Evolutionary conservation across 2,888 invertebrate species (phyloP), one percentile per base, ranked within the genome.

Genomic region (Drosophila neutralis): DNA sequence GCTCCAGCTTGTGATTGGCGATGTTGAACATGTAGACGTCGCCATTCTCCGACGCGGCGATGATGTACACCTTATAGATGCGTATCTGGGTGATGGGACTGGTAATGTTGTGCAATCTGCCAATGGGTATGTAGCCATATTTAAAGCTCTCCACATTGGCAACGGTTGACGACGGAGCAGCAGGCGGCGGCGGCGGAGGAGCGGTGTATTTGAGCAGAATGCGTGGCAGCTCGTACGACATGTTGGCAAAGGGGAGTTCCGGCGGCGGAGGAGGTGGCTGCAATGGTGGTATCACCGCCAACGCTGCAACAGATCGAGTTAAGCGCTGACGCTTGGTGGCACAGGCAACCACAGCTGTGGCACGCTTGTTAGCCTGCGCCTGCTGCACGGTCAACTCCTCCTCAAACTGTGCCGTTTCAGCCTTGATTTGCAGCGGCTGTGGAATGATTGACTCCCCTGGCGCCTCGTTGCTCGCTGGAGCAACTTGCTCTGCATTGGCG

Each of bases 31-130:
- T 91, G 67, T 92, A 93, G 8, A 93, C 78, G 66, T 91, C 91
- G 0, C 93, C 93, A 69, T 92, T 91, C 67, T 93, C 93, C 0
- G 93, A 90, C 0, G 93, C 91, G 5, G 92, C 92, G 21, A 93
- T 72, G 27, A 93, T 89, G 33, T 79, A 84, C 38, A 89, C 76
- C 24, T 90, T 90, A n/a, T 86, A 80, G 18, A 92, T 74, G 49
- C 84, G 81, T 36, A 93, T 90, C 73, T 93, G 91, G 2, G 91
- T 91, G 15, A 93, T 90, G 24, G 92, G 87, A 63, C 89, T 89
- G 33, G 78, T 80, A 38, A 91, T 84, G 36, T 83, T 85, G 31
- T 78, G 82, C 18, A 93, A 67, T 11, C 68, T 70, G 0, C 92
- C 92, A 40, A 73, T 78, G 2, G 87, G 79, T 35, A 92, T 78